These are phyloP conservation scores for Pristionchus arcanus DNA, from an alignment of 2,888 invertebrate species.

Conservation along the genomic window DNA sequence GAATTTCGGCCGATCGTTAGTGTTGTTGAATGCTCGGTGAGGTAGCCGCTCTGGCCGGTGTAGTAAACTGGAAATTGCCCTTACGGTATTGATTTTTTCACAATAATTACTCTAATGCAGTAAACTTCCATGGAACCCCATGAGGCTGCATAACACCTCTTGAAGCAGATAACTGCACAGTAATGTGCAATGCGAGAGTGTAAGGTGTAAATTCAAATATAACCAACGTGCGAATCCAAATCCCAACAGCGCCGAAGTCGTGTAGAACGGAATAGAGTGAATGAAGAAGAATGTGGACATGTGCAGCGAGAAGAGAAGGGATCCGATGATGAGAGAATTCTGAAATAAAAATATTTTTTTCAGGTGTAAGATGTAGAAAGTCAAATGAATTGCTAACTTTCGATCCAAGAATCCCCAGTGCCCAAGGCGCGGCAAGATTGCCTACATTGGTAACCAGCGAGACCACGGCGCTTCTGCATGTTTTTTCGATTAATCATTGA, in stretches of 20 bases:
- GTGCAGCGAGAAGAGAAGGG: slow-evolving; percentile 58
- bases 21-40: slow-evolving; percentile 63
- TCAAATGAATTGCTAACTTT: neutral
- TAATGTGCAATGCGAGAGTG: too few relatives aligned
- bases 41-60: slow-evolving; percentile 62
- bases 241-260: slow-evolving; percentile 61
- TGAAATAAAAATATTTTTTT: neutral
- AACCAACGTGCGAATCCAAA: slow-evolving; percentile 64
- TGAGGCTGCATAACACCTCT: neutral
- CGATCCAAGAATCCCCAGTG: slow-evolving; percentile 8
- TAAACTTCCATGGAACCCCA: too few relatives aligned
- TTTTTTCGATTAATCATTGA: neutral
- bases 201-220: neutral
- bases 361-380: neutral
- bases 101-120: neutral
- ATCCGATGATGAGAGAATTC: slow-evolving; percentile 18
- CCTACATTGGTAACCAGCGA: neutral
- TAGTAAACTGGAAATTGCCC: slow-evolving; percentile 59
- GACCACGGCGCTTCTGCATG: neutral
- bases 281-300: slow-evolving; percentile 64
- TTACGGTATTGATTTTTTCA: too few relatives aligned
- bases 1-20: slow-evolving; percentile 61
- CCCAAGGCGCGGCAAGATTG: neutral
- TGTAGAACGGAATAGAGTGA: slow-evolving; percentile 62
- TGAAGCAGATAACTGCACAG: too few relatives aligned